Conservation (phyloP, 2,113 vertebrate species). For the Guaruba guarouba region DNA sequence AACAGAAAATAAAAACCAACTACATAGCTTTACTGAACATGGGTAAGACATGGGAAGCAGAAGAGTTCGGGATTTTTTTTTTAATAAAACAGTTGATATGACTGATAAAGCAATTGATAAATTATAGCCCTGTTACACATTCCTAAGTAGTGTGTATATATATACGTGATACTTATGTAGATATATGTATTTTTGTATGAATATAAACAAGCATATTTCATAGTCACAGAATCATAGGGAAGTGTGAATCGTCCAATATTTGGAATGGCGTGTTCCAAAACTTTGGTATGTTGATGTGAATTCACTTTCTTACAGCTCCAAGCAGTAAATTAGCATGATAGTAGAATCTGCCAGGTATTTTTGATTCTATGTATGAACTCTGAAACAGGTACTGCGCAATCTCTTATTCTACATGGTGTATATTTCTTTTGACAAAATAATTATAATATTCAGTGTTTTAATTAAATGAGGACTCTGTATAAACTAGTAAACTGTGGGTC, state of each 20-base stretch:
- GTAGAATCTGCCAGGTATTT: neutral
- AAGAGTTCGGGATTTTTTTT: neutral
- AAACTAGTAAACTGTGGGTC: neutral
- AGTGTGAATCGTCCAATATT: neutral
- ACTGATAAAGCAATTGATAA: neutral
- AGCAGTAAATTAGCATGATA: neutral
- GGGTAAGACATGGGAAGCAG: neutral
- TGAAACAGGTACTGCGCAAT: neutral
- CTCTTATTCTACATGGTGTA: neutral
- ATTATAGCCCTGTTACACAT: neutral
- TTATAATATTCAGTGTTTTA: neutral
- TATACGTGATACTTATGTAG: neutral
- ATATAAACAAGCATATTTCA: neutral
- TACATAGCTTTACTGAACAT: neutral
- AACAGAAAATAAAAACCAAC: neutral
- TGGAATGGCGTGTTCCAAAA: neutral
- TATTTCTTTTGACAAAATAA: neutral
- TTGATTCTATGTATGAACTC: neutral
- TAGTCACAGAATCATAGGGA: neutral
- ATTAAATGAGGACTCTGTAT: neutral
- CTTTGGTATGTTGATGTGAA: neutral
- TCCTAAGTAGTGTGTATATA: neutral
- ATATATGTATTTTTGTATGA: neutral
- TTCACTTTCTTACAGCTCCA: neutral
- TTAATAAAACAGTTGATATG: neutral